A percentile compares a stretch with the other conserved stretches of the same genome.
Evolutionary conservation across 2,888 invertebrate species (phyloP).

Genomic region (Aphidoletes aphidimyza): DNA sequence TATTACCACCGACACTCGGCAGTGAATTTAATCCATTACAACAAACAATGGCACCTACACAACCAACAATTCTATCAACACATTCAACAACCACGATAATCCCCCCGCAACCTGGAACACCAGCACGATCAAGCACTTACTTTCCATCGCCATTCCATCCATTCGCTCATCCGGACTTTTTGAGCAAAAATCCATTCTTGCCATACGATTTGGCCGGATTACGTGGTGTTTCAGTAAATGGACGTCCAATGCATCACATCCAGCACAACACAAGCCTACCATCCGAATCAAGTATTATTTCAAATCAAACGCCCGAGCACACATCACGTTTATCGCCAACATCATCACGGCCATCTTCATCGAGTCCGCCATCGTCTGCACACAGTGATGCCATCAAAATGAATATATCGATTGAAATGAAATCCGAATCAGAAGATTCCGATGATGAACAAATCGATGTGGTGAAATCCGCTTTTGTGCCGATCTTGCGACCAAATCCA

Average conservation of each 20-base stretch:
- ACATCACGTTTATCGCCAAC: constrained; percentile 64
- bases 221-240: constrained; percentile 60
- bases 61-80: constrained; percentile 56
- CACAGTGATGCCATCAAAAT: constrained; percentile 60
- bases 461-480: constrained; percentile 79
- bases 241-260: constrained; percentile 56
- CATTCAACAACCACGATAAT: constrained; percentile 61
- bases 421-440: constrained; percentile 76
- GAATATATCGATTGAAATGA: constrained; percentile 71
- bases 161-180: constrained; percentile 69
- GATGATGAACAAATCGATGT: constrained; percentile 81
- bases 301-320: constrained; percentile 58
- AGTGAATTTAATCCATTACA: constrained; percentile 45
- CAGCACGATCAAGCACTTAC: constrained; percentile 67
- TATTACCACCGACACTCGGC: constrained; percentile 61
- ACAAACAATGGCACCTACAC: constrained; percentile 56
- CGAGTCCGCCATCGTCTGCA: constrained; percentile 61
- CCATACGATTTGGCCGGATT: constrained; percentile 70
- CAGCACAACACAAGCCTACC: constrained; percentile 59
- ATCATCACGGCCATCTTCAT: constrained; percentile 64
- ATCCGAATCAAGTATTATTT: constrained; percentile 60
- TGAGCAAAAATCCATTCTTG: constrained; percentile 69
- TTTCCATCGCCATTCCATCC: constrained; percentile 70
- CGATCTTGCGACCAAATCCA: constrained; percentile 67
- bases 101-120: constrained; percentile 67